phyloP scores from a whole-genome alignment of 2,113 vertebrate genomes.

The Hyla sarda region DNA sequence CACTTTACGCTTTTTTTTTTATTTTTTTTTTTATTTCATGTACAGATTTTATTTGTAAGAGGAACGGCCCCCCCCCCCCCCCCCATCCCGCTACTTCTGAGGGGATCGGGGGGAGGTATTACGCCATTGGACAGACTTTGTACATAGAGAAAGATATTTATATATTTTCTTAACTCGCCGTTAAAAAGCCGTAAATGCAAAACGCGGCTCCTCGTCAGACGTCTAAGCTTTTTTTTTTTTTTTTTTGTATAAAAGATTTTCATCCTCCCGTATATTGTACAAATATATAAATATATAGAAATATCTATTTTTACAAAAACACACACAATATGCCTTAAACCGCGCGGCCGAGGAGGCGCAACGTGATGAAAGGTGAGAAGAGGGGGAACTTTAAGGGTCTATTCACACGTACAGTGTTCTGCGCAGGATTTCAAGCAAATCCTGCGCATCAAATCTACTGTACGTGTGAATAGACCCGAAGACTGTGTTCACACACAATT shows the following conservation, averaged over 20 bases:
- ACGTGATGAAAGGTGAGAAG: no score
- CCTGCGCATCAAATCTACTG: no score
- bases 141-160: slow-evolving; percentile 96
- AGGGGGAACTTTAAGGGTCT: no score
- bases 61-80: no score
- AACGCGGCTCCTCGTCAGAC: neutral
- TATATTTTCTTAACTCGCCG: slow-evolving; percentile 97
- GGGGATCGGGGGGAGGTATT: no score
- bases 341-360: slow-evolving; percentile 66
- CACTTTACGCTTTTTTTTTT: no score
- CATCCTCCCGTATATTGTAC: slow-evolving; percentile 38
- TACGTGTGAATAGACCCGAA: no score
- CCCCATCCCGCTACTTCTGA: no score
- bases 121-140: slow-evolving; percentile 77
- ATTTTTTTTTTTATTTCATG: slow-evolving; percentile 70
- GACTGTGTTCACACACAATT: no score
- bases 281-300: slow-evolving; percentile 54
- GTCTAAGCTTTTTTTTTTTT: slow-evolving; percentile 67
- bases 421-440: no score
- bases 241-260: slow-evolving; percentile 83
- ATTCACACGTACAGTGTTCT: no score
- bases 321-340: slow-evolving; percentile 94
- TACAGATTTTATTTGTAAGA: slow-evolving; percentile 73
- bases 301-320: slow-evolving; percentile 88
- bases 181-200: no score